Percentiles rank a stretch among this genome's conserved stretches.
Evolutionary conservation across 37 sponge, comb jelly and placozoan genomes (phyloP).

Genomic region (Hexactinellida sp.): DNA sequence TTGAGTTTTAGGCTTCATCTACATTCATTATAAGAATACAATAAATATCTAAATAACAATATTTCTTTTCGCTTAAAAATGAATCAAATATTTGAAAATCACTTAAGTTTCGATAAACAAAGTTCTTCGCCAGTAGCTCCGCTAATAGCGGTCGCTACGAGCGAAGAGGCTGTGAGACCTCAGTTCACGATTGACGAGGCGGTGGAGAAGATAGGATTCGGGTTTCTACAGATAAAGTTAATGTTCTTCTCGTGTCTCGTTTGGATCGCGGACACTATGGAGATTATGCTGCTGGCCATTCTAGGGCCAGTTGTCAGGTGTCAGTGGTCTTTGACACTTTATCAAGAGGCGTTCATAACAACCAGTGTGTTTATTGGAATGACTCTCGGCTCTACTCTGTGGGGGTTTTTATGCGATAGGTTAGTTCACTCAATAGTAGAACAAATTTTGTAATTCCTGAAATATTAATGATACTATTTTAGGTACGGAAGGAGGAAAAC

Average conservation of each 20-base stretch:
- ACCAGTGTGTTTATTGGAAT: slow-evolving; percentile 17
- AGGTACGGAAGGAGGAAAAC: background rate
- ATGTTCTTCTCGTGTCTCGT: slow-evolving; percentile 31
- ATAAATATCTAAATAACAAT: too few relatives aligned
- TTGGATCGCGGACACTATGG: slow-evolving; percentile 19
- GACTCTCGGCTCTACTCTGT: background rate
- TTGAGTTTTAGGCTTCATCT: too few relatives aligned
- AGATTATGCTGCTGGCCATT: background rate
- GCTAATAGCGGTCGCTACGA: too few relatives aligned
- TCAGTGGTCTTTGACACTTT: background rate
- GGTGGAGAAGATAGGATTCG: slow-evolving; percentile 51
- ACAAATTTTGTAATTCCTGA: too few relatives aligned
- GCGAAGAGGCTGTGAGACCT: too few relatives aligned
- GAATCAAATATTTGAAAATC: too few relatives aligned
- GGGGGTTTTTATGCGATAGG: background rate
- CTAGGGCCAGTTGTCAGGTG: background rate
- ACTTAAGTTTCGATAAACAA: too few relatives aligned
- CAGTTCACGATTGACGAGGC: slow-evolving; percentile 59
- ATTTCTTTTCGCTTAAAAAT: too few relatives aligned
- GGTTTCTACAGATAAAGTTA: slow-evolving; percentile 36
- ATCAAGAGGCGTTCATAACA: slow-evolving; percentile 20
- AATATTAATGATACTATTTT: too few relatives aligned
- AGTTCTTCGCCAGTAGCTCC: too few relatives aligned
- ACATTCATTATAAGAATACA: too few relatives aligned
- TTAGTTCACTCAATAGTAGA: too few relatives aligned